A percentile compares a stretch with the other conserved stretches of the same genome.
These are phyloP conservation scores for Okapia johnstoni DNA, from an alignment of 2,113 vertebrate genomes.

Conservation along the genomic window DNA sequence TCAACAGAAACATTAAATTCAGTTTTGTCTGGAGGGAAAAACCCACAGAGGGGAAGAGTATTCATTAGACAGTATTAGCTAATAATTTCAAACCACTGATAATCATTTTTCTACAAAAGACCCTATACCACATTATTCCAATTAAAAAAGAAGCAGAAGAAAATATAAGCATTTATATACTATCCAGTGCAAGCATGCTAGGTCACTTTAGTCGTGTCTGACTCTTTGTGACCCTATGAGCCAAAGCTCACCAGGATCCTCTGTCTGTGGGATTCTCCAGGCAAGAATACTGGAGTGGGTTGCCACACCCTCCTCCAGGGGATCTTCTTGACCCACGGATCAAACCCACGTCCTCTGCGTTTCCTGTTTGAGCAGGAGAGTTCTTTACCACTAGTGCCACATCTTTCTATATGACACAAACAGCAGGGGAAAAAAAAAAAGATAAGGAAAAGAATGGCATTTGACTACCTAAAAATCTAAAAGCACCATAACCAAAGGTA, in stretches of 20 bases:
- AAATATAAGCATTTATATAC: background rate
- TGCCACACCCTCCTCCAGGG: background rate
- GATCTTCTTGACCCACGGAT: background rate
- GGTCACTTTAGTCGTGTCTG: background rate
- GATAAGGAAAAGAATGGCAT: background rate
- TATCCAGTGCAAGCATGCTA: background rate
- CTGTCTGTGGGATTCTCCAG: background rate
- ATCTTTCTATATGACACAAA: background rate
- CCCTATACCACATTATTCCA: background rate
- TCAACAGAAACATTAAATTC: background rate
- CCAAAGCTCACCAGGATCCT: background rate
- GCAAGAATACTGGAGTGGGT: background rate
- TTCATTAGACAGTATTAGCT: background rate
- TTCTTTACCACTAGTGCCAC: background rate
- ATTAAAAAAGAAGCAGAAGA: background rate
- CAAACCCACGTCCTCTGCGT: background rate
- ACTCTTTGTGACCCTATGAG: background rate
- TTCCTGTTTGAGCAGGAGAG: background rate
- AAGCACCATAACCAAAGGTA: background rate
- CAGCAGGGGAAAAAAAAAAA: background rate
- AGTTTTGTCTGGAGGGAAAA: background rate
- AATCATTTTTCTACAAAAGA: background rate
- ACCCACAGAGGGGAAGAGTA: background rate
- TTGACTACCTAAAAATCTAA: background rate
- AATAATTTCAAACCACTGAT: background rate